These are phyloP conservation scores for Penaeus chinensis DNA, from an alignment of 1,140 invertebrate genomes.

Conservation along the genomic window DNA sequence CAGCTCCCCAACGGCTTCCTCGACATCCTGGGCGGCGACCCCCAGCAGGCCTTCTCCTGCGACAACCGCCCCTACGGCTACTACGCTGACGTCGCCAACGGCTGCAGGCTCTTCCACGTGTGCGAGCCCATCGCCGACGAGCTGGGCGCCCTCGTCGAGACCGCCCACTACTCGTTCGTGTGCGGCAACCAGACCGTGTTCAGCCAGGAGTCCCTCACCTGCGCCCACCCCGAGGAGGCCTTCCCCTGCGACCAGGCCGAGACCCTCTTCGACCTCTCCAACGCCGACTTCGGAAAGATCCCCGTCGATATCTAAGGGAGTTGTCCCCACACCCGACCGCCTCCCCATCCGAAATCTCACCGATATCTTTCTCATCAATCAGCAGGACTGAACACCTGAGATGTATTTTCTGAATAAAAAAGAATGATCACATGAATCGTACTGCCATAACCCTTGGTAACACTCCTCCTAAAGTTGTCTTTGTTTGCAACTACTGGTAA, in stretches of 20 bases:
- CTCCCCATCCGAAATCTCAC: too few relatives aligned
- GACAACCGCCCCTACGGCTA: constrained; percentile 44
- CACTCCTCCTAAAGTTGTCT: too few relatives aligned
- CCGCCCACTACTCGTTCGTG: constrained; percentile 45
- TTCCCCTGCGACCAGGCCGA: constrained; percentile 49
- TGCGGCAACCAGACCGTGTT: constrained; percentile 53
- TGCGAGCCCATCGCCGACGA: constrained; percentile 41
- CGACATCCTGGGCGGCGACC: constrained; percentile 41
- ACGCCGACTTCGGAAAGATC: constrained; percentile 48
- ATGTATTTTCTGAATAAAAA: too few relatives aligned
- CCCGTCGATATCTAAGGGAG: not conserved
- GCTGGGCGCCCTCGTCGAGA: constrained; percentile 17
- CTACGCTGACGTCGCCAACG: constrained; percentile 48
- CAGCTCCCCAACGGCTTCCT: constrained; percentile 43
- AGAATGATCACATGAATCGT: too few relatives aligned
- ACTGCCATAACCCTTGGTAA: too few relatives aligned
- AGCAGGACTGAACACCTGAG: too few relatives aligned
- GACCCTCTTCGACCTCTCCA: constrained; percentile 42
- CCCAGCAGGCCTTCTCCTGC: constrained; percentile 32
- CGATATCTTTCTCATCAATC: too few relatives aligned
- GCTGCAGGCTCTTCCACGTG: constrained; percentile 49
- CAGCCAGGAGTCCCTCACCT: constrained; percentile 50
- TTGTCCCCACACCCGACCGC: too few relatives aligned
- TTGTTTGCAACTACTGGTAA: too few relatives aligned
- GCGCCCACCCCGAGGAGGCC: constrained; percentile 42